These are phyloP conservation scores for Acomys russatus DNA, from an alignment of 2,797 vertebrate species.

Conservation along the genomic window DNA sequence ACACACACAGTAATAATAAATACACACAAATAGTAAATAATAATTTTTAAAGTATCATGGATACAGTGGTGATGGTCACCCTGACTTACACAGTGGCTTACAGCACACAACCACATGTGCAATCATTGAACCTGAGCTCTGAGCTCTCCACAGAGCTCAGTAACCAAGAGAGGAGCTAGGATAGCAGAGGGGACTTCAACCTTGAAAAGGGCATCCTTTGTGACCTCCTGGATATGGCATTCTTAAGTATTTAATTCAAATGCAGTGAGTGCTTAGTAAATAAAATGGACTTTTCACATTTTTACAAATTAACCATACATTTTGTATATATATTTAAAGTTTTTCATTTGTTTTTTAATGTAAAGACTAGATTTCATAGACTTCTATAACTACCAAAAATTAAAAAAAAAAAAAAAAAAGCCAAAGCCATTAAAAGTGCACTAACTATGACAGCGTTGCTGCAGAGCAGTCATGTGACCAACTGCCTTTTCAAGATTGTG, in stretches of 20 bases:
- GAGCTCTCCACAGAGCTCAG: not conserved
- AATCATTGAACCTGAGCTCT: not conserved
- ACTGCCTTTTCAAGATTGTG: not conserved
- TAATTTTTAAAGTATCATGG: not conserved
- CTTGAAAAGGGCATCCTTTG: constrained; percentile 71
- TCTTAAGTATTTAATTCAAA: constrained; percentile 87
- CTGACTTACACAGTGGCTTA: not conserved
- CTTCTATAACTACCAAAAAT: constrained; percentile 79
- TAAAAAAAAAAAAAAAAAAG: constrained; percentile 17
- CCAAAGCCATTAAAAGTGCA: constrained; percentile 85
- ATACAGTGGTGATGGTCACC: not conserved
- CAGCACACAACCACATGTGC: not conserved
- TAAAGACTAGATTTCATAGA: constrained; percentile 75
- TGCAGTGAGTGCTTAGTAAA: constrained; percentile 87
- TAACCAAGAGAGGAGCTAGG: constrained; percentile 77
- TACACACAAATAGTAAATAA: not conserved
- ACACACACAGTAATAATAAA: not conserved
- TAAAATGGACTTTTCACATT: constrained; percentile 85
- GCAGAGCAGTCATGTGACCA: not conserved
- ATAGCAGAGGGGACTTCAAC: constrained; percentile 76
- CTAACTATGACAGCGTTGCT: constrained; percentile 29
- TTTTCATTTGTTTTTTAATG: constrained; percentile 60
- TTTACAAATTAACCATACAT: constrained; percentile 85
- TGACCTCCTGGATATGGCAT: constrained; percentile 79
- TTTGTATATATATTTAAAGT: constrained; percentile 84